Percentiles rank a stretch among this genome's conserved stretches.
phyloP scores from a whole-genome alignment of 35 echinoderm and acorn worm genomes.

The Apostichopus japonicus region DNA sequence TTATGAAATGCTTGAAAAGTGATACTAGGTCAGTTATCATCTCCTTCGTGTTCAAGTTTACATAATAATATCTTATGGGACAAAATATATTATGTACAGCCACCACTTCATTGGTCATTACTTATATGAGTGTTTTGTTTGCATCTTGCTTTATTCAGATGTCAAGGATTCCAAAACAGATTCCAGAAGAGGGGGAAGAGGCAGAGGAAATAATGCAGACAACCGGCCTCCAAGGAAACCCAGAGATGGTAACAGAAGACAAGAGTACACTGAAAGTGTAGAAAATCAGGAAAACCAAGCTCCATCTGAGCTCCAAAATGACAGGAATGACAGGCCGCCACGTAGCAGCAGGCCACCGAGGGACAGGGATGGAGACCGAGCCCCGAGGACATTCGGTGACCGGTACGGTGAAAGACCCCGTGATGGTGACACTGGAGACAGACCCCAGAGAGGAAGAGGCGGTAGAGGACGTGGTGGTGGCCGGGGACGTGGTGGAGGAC shows the following conservation, averaged over 20 bases:
- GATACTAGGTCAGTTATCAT: too few species aligned
- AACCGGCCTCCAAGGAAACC: slow-evolving; percentile 33
- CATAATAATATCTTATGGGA: too few species aligned
- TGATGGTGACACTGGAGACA: slow-evolving; percentile 68
- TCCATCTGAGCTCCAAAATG: slow-evolving; percentile 68
- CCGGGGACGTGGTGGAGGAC: slow-evolving; percentile 56
- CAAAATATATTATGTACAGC: too few species aligned
- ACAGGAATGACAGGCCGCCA: slow-evolving; percentile 35
- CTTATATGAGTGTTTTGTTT: not conserved
- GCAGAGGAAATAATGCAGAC: slow-evolving; percentile 62
- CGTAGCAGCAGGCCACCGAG: slow-evolving; percentile 48
- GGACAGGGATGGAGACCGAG: slow-evolving; percentile 43
- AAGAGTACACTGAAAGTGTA: slow-evolving; percentile 79
- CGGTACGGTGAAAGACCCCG: slow-evolving; percentile 51
- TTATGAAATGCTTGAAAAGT: too few species aligned
- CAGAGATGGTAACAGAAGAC: slow-evolving; percentile 52
- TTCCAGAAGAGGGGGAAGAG: slow-evolving; percentile 62
- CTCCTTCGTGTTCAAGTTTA: too few species aligned
- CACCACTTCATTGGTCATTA: too few species aligned
- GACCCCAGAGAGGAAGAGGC: slow-evolving; percentile 69
- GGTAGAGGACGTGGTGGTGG: slow-evolving; percentile 64
- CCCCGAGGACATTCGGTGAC: slow-evolving; percentile 56
- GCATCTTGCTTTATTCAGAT: slow-evolving; percentile 3
- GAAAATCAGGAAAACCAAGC: slow-evolving; percentile 88
- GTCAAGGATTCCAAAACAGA: slow-evolving; percentile 61